These are phyloP conservation scores for Rhynchonycteris naso DNA, from an alignment of 2,797 vertebrate species.

Conservation along the genomic window DNA sequence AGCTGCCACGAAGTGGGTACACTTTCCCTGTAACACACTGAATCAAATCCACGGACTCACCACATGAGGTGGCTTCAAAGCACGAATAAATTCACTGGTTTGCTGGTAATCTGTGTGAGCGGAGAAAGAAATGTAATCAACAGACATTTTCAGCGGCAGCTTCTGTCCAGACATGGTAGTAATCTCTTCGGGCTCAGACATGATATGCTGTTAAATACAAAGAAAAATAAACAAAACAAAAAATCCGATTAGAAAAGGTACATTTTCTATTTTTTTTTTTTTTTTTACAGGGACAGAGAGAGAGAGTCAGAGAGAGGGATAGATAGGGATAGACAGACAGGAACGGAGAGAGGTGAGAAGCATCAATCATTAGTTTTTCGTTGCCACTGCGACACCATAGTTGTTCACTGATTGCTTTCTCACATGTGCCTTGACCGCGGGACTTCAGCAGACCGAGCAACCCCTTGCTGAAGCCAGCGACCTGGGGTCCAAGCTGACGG, in stretches of 20 bases:
- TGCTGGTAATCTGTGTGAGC: not conserved
- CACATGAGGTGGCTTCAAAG: not conserved
- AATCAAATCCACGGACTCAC: conserved; percentile 84
- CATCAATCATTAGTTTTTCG: too few species aligned
- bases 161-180: not conserved
- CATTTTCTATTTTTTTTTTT: not conserved
- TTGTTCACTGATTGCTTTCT: too few species aligned
- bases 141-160: not conserved
- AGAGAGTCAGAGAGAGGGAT: too few species aligned
- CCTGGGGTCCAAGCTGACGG: too few species aligned
- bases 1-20: not conserved
- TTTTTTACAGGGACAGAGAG: too few species aligned
- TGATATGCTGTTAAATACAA: conserved; percentile 77
- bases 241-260: not conserved
- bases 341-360: too few species aligned
- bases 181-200: not conserved
- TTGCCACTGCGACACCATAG: too few species aligned
- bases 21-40: fast-evolving
- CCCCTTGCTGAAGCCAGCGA: too few species aligned
- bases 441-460: too few species aligned
- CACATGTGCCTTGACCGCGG: too few species aligned
- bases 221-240: conserved; percentile 31
- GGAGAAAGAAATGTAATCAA: not conserved
- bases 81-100: not conserved
- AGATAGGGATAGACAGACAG: too few species aligned